Conservation (phyloP, 2,113 vertebrate species). For the Thunnus thynnus region DNA sequence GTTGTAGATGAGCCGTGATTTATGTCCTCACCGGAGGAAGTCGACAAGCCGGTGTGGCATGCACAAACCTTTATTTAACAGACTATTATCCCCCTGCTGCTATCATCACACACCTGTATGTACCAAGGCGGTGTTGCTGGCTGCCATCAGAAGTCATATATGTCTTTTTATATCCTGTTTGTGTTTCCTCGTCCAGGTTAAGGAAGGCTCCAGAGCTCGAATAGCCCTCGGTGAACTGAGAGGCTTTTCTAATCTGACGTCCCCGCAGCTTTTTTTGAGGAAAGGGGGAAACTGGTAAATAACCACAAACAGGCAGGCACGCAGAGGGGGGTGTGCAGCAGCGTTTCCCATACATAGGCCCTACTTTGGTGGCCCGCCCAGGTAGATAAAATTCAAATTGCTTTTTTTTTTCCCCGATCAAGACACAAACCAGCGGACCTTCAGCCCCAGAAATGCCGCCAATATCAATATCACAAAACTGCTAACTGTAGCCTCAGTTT, state of each 20-base stretch:
- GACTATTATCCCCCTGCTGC: neutral
- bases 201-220: conserved; percentile 6
- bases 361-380: no score
- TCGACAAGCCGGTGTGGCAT: neutral
- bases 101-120: conserved; percentile 23
- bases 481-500: no score
- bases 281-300: conserved; percentile 27
- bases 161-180: conserved; percentile 19
- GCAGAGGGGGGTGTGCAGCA: neutral
- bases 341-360: no score
- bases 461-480: no score
- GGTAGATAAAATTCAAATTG: no score
- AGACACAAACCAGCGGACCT: no score
- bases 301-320: conserved; percentile 18
- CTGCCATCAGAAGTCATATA: conserved; percentile 19
- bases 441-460: no score
- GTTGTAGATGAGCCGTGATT: conserved; percentile 34
- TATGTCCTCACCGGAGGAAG: conserved; percentile 17
- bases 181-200: conserved; percentile 27
- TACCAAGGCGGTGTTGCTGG: conserved; percentile 11
- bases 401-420: no score
- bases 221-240: conserved; percentile 15
- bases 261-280: neutral
- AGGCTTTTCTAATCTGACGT: conserved; percentile 40
- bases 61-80: conserved; percentile 34